phyloP scores from a whole-genome alignment of 2,113 vertebrate species.

The Puffinus mauretanicus region DNA sequence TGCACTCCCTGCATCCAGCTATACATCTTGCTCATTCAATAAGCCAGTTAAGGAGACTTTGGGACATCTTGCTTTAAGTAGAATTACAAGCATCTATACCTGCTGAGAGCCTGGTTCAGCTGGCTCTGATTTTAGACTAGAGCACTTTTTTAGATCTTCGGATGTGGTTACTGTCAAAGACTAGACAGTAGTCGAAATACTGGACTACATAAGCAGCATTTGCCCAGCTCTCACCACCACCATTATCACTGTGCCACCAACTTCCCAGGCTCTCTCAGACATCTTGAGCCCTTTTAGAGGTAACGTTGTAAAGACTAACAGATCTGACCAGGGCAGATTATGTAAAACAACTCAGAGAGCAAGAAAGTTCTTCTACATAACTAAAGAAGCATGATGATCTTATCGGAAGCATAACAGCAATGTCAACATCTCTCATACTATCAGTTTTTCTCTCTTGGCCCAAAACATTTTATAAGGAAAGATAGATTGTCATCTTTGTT shows the following conservation, averaged over 20 bases:
- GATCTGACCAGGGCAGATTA: background rate
- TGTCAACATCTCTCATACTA: background rate
- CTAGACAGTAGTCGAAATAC: no score
- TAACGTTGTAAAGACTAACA: background rate
- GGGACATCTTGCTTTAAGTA: background rate
- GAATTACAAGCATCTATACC: background rate
- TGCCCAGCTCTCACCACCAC: background rate
- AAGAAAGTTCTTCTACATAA: background rate
- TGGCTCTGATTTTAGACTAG: background rate
- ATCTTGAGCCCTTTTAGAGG: background rate
- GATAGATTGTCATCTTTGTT: background rate
- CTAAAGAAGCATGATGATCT: background rate
- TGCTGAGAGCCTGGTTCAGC: background rate
- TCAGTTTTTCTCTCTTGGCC: background rate
- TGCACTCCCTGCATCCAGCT: background rate
- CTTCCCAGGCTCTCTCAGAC: background rate
- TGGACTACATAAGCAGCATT: background rate
- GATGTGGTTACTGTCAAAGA: background rate
- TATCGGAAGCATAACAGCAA: background rate
- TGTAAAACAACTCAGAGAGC: background rate
- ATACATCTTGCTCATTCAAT: background rate
- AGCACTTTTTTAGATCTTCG: background rate
- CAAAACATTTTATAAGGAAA: background rate
- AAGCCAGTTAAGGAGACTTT: background rate
- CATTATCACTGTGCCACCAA: background rate